Conservation (phyloP, 2,113 vertebrate species). For the Alethe diademata region DNA sequence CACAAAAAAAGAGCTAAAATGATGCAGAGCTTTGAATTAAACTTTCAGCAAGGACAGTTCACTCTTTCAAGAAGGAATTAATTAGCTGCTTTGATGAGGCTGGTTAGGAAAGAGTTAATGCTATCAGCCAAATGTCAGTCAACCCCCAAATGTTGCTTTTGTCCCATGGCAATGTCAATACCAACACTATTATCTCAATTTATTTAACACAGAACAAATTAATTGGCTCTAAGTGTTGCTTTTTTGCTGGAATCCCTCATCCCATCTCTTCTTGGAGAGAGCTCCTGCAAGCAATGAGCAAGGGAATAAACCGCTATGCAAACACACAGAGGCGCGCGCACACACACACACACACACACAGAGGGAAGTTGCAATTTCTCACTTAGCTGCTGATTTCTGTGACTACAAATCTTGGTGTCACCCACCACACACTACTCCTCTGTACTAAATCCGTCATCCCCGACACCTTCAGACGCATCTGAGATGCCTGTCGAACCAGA, state of each 20-base stretch:
- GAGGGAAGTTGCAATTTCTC: not conserved
- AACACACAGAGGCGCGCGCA: not conserved
- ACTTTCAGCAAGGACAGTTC: conserved; percentile 24
- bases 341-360: not conserved
- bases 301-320: not conserved
- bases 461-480: not conserved
- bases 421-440: not conserved
- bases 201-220: conserved; percentile 9
- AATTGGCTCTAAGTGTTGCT: not conserved
- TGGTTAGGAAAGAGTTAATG: conserved; percentile 11
- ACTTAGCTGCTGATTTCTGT: conserved; percentile 7
- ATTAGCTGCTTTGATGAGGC: not conserved
- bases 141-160: conserved; percentile 14
- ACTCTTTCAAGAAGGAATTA: not conserved
- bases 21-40: not conserved
- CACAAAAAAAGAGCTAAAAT: not conserved
- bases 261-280: not conserved
- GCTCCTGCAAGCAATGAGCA: not conserved
- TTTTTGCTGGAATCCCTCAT: conserved; percentile 3
- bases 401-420: not conserved
- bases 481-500: not conserved
- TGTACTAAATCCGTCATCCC: conserved; percentile 21
- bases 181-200: not conserved
- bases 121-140: conserved; percentile 2
- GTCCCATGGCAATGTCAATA: conserved; percentile 24